Conservation (phyloP, 1,140 invertebrate species). For the Cyclina sinensis region DNA sequence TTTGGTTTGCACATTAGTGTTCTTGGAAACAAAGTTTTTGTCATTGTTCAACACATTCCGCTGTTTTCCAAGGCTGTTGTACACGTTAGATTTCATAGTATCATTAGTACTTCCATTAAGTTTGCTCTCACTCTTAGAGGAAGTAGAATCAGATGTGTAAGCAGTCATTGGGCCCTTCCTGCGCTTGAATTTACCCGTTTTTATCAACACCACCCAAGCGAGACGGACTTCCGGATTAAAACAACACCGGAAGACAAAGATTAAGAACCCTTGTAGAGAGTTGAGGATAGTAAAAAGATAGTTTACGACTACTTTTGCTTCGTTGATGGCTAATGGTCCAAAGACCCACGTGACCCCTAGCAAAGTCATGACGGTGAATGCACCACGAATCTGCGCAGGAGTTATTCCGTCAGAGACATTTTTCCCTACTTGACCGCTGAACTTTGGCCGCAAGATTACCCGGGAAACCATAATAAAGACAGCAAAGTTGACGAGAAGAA, state of each 20-base stretch:
- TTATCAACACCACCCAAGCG: conserved; percentile 86
- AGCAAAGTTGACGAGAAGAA: conserved; percentile 87
- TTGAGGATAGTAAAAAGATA: conserved; percentile 88
- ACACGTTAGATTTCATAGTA: conserved; percentile 59
- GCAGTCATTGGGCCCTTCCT: conserved; percentile 78
- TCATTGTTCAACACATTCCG: conserved; percentile 34
- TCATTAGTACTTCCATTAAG: conserved; percentile 58
- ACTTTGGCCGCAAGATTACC: conserved; percentile 87
- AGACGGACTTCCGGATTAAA: conserved; percentile 87
- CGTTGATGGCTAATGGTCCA: conserved; percentile 87
- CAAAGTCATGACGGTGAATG: conserved; percentile 88
- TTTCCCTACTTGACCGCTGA: conserved; percentile 71
- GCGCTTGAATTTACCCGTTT: conserved; percentile 85
- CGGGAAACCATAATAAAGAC: conserved; percentile 87
- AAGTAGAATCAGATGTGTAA: conserved; percentile 79
- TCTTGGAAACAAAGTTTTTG: conserved; percentile 57
- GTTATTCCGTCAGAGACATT: conserved; percentile 74
- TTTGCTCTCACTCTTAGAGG: conserved; percentile 72
- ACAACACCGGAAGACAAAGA: conserved; percentile 88
- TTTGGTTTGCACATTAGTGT: conserved; percentile 68
- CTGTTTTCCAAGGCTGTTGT: conserved; percentile 56
- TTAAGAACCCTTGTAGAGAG: conserved; percentile 88
- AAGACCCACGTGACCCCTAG: conserved; percentile 89
- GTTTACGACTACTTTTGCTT: conserved; percentile 86
- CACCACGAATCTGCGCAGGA: conserved; percentile 87